Base-by-base conservation (phyloP, 2,888 invertebrate species). In the Smittia aterrima region DNA sequence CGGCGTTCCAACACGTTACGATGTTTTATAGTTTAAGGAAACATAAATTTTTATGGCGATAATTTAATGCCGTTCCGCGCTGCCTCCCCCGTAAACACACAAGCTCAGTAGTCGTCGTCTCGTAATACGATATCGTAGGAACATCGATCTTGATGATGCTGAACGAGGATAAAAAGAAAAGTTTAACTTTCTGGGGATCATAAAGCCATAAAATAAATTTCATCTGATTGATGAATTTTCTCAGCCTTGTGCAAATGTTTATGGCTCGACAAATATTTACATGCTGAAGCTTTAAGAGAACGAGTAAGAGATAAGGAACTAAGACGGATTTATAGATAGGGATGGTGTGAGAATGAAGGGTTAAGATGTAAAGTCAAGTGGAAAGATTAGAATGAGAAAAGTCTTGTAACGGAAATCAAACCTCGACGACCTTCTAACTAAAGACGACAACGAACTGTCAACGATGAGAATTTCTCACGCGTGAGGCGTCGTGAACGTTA, bases 151-250 rank as follows among this genome's bases (percentile, higher is more conserved):
- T 18, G 20, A 58, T 58, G 58, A 22, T 58, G 9, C 58, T 18
- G 58, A 20, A 47, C 47, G n/a, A 47, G n/a, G 32, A 32, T 32
- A 32, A 9, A 32, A 32, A 9, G 32, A 9, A 32, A 18, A 18
- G 18, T 58, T 58, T 58, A 22, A 58, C 58, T 58, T 58, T 58
- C 22, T 18, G 16, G 20, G 47, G 58, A 58, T 58, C 58, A 58
- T 58, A 58, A 58, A 58, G 58, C 18, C 58, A 22, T 58, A 58
- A 58, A 58, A 58, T 58, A 58, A 58, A 58, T 58, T 58, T 22
- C 58, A 22, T 22, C 22, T 18, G 58, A 58, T 58, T 58, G 58
- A 58, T 58, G 22, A 58, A 58, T 58, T 58, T 58, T 58, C 58
- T 20, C 58, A 58, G 58, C 58, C 58, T 58, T 22, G 58, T 20